Conservation (phyloP, 2,113 vertebrate species). For the Centrocercus urophasianus region DNA sequence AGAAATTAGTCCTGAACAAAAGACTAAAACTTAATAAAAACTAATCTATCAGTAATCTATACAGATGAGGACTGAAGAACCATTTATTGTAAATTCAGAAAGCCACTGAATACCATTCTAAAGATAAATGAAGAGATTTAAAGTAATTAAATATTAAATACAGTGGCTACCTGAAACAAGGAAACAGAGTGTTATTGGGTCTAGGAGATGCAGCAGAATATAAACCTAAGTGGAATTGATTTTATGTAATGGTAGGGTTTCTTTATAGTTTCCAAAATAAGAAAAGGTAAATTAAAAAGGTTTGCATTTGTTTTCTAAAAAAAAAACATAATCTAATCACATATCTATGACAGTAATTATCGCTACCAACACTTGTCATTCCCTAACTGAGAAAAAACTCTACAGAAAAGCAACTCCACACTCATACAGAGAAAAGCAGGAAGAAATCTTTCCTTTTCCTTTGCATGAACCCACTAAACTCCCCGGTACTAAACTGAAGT, state of each 20-base stretch:
- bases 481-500: neutral
- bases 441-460: neutral
- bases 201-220: neutral
- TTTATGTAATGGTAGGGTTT: neutral
- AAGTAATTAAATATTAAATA: neutral
- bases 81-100: neutral
- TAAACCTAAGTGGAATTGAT: neutral
- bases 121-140: constrained; percentile 14
- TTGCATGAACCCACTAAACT: neutral
- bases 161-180: neutral
- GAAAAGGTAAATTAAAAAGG: neutral
- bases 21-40: neutral
- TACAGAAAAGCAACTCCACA: neutral
- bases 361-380: neutral
- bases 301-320: neutral
- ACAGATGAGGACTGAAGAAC: neutral
- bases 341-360: neutral
- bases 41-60: neutral
- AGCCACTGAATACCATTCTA: neutral
- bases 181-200: neutral
- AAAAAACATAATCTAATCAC: neutral
- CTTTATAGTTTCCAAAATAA: neutral
- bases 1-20: neutral
- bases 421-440: neutral
- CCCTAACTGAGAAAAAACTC: neutral